These are phyloP conservation scores for Gorsachius magnificus DNA, from an alignment of 2,797 vertebrate species.

Conservation along the genomic window DNA sequence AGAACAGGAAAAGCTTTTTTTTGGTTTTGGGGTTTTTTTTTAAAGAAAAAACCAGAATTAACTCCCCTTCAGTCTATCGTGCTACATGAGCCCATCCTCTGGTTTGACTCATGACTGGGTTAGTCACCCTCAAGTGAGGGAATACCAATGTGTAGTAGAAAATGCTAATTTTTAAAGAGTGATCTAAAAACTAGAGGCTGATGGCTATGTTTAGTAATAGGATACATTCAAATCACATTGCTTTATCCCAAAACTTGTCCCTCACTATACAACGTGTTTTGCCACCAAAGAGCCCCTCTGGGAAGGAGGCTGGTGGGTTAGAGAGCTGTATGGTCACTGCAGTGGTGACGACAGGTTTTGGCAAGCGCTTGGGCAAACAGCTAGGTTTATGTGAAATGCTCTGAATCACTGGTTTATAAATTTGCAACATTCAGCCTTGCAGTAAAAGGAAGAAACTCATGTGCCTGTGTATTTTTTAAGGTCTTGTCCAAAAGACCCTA, in stretches of 20 bases:
- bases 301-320: not conserved
- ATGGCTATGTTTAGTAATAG: not conserved
- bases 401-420: not conserved
- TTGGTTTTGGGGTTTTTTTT: not conserved
- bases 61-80: not conserved
- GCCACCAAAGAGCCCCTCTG: not conserved
- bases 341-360: not conserved
- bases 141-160: not conserved
- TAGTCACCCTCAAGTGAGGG: not conserved
- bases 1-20: not conserved
- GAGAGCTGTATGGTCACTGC: not conserved
- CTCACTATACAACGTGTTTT: not conserved
- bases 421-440: not conserved
- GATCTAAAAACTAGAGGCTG: not conserved
- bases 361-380: not conserved
- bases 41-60: not conserved
- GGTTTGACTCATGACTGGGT: not conserved
- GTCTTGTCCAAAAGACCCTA: constrained; percentile 30
- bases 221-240: not conserved
- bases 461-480: constrained; percentile 2
- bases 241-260: not conserved
- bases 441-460: not conserved
- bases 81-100: not conserved
- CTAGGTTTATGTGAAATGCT: not conserved
- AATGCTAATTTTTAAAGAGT: not conserved